Evolutionary conservation across 2,797 vertebrate species (phyloP).

Genomic region (Pseudomugil gertrudae): DNA sequence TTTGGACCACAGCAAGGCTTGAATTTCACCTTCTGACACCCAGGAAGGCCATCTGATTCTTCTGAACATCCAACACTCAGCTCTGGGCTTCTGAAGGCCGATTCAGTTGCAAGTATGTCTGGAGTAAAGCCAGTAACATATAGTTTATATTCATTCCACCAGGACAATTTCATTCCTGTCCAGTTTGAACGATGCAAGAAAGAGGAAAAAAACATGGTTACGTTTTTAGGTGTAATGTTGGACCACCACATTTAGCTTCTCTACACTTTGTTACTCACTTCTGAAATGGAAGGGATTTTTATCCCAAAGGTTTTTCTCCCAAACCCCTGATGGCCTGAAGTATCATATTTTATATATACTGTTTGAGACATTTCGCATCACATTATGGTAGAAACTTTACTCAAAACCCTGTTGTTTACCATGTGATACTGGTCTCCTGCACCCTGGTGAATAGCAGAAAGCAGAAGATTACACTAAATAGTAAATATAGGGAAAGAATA

Average conservation of each 20-base stretch:
- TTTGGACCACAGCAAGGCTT: constrained; percentile 41
- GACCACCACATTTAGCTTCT: background rate
- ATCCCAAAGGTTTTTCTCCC: no score
- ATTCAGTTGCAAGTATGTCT: background rate
- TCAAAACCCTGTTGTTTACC: no score
- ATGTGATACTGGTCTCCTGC: no score
- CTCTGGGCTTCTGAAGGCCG: background rate
- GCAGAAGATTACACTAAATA: no score
- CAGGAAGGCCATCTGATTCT: constrained; percentile 10
- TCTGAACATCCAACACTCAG: constrained; percentile 7
- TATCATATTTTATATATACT: no score
- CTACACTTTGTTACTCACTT: background rate
- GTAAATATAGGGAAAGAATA: no score
- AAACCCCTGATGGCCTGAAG: no score
- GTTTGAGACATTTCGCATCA: no score
- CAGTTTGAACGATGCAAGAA: background rate
- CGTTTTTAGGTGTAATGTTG: background rate
- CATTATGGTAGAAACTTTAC: no score
- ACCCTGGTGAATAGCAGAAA: no score
- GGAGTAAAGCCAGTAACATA: constrained; percentile 2
- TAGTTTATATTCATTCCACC: background rate
- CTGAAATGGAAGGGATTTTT: no score
- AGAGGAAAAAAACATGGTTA: background rate
- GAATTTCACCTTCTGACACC: constrained; percentile 48
- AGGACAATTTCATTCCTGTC: background rate